Base-by-base conservation (phyloP, 2,888 invertebrate genomes). In the Cephus pygmeus region DNA sequence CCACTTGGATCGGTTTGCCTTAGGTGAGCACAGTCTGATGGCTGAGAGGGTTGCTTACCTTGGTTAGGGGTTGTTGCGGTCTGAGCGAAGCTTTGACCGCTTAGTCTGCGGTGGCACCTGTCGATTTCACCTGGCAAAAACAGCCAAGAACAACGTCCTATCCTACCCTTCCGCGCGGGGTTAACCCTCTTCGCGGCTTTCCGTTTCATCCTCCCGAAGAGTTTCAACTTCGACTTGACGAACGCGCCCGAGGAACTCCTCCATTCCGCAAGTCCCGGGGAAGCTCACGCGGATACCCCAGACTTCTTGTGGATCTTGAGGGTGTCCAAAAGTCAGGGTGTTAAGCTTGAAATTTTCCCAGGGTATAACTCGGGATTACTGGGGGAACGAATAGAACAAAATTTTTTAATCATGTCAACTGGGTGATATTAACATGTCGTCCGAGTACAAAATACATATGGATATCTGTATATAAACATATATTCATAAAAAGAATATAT, bases 101-200 rank as follows among this genome's bases (percentile, higher is more conserved):
- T 87, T 85, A 85, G 83, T 79, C 82, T 87, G 86, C 84, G 89
- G 90, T 86, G 81, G 83, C 81, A 82, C 86, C 88, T 89, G 89
- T 89, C 89, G 88, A 89, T 89, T 88, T 86, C 86, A 86, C 84
- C 79, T 80, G 33, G 81, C 85, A 85, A 87, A 87, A 88, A 88
- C 80, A 68, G 40, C 78, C 34, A 34, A 23, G 30, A 30, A 75
- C 12, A 35, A n/a, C 56, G 6, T 69, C 12, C 36, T 15, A 15
- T 15, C 23, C 69, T 69, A 34, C 11, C 34, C 30, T 68, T 6
- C 15, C 9, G 31, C 40, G 12, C 30, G n/a, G 40, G 71, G 33
- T 33, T 33, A 71, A 71, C 34, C 34, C n/a, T 30, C 35, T 34
- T 73, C 73, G 73, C 34, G 33, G 34, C n/a, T 35, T 33, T 73